Percentiles rank a stretch among this genome's conserved stretches.
These are phyloP conservation scores for Henricia sp. DNA, from an alignment of 53 echinoderm and acorn worm species.

Conservation along the genomic window DNA sequence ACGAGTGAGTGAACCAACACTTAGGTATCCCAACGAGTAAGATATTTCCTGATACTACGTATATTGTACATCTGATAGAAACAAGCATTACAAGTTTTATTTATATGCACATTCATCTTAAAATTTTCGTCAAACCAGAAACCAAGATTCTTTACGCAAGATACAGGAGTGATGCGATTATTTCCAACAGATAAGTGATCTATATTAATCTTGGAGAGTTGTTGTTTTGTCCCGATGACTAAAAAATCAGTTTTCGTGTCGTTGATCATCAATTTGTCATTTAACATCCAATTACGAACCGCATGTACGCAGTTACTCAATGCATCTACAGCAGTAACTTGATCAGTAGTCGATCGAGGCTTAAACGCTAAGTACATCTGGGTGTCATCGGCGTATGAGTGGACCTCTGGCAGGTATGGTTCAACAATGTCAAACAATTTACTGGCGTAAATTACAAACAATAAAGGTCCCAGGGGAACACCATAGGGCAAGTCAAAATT, in stretches of 20 bases:
- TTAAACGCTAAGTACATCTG: conserved; percentile 19
- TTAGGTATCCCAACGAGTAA: background rate
- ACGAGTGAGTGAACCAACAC: conserved; percentile 2
- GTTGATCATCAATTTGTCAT: conserved; percentile 12
- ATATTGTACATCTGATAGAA: background rate
- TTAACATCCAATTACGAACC: conserved; percentile 16
- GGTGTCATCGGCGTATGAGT: conserved; percentile 1
- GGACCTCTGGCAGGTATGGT: background rate
- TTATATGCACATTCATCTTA: conserved; percentile 7
- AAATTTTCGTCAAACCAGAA: no score
- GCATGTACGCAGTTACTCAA: conserved; percentile 1
- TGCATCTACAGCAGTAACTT: conserved; percentile 1
- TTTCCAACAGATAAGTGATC: no score
- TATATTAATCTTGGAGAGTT: no score
- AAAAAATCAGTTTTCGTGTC: conserved; percentile 16
- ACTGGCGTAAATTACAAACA: conserved; percentile 10
- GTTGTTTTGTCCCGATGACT: no score
- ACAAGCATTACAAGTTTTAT: conserved; percentile 1
- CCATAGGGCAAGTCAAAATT: conserved; percentile 1
- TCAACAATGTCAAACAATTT: conserved; percentile 21
- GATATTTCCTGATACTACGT: no score
- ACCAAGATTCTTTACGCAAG: no score
- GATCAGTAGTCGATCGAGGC: background rate
- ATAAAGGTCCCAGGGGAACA: background rate
- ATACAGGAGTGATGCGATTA: no score